Percentiles rank a stretch among this genome's conserved stretches.
Conservation (phyloP, 1,140 invertebrate species). For the Drosophila murphyi region DNA sequence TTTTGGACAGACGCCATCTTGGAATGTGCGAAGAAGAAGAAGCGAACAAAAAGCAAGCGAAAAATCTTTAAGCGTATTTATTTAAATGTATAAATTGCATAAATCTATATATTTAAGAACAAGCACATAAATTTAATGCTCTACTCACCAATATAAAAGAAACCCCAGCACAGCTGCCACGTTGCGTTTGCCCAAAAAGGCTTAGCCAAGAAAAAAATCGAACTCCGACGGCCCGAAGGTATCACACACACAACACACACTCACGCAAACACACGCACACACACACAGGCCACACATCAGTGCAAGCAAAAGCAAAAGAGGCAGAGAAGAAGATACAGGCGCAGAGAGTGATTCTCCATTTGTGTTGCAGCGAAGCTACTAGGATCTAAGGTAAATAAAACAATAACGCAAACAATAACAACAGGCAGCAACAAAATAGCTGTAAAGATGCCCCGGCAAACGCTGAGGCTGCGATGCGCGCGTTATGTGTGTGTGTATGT, state of each 20-base stretch:
- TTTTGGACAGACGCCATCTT: slow-evolving; percentile 49
- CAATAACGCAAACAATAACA: background rate
- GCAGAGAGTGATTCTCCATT: slow-evolving; percentile 36
- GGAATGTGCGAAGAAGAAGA: slow-evolving; percentile 72
- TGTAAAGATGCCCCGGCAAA: slow-evolving; percentile 17
- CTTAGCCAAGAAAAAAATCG: slow-evolving; percentile 64
- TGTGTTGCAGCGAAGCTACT: slow-evolving; percentile 17
- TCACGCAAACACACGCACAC: slow-evolving; percentile 21
- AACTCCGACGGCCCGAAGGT: slow-evolving; percentile 55
- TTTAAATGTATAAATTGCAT: slow-evolving; percentile 70
- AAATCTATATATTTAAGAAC: slow-evolving; percentile 52
- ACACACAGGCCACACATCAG: slow-evolving; percentile 33
- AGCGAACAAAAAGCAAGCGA: slow-evolving; percentile 76
- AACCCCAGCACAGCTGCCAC: slow-evolving; percentile 52
- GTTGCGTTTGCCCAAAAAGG: slow-evolving; percentile 38
- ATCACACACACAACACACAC: slow-evolving; percentile 44
- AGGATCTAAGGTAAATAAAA: slow-evolving; percentile 55
- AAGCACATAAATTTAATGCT: slow-evolving; percentile 41
- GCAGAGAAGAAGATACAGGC: slow-evolving; percentile 36
- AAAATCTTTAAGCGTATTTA: slow-evolving; percentile 71
- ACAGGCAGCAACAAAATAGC: background rate
- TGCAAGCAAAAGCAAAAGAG: slow-evolving; percentile 38
- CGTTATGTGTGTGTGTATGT: slow-evolving; percentile 4
- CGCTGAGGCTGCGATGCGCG: slow-evolving; percentile 22
- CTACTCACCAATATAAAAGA: slow-evolving; percentile 49